Base-by-base conservation (phyloP, 2,797 vertebrate genomes). In the Gallirallus australis region DNA sequence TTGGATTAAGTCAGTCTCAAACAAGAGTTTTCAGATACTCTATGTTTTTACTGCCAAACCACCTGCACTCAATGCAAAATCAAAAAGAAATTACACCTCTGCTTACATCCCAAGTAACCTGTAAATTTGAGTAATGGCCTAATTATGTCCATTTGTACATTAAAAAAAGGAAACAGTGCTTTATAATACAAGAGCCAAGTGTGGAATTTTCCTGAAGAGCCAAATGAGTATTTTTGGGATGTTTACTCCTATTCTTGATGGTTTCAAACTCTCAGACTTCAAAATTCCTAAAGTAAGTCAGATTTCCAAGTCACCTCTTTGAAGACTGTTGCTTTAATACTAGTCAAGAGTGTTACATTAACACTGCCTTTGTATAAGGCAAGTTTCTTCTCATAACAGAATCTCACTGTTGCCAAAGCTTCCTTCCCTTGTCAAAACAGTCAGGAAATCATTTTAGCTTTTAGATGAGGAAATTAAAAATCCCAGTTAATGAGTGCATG, bases 361-460 rank as follows among this genome's bases (percentile, higher is more conserved):
- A 75, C 13, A 37, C 18, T 50, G 17, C 28, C 56, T 3, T 0
- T 48, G 6, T 42, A 60, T 42, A 39, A 42, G 12, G 48, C 15
- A 63, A 61, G n/a, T 54, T 86, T 86, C 27, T 71, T 71, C 50
- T 54, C n/a, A 24, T 16, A 80, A 77, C 9, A 79, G 35, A 75
- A 79, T n/a, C 39, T 78, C 35, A 45, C 1, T 57, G 63, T 27
- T 7, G 33, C 70, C 77, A 89, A 89, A 70, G 68, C 20, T 89
- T 93, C 82, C 91, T 76, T 94, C 56, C 48, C 35, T 60, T 90
- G 33, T 88, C 73, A 86, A 96, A 94, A 91, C 63, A 93, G 57
- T 61, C 80, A 88, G 94, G 91, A 94, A 93, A 90, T 68, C 18
- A 92, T 39, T 90, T 63, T 30, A 94, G 61, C 47, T 86, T 90